Evolutionary conservation across 1,140 invertebrate species (phyloP), one percentile per base, ranked within the genome.

Genomic region (Drosophila kepulauana): DNA sequence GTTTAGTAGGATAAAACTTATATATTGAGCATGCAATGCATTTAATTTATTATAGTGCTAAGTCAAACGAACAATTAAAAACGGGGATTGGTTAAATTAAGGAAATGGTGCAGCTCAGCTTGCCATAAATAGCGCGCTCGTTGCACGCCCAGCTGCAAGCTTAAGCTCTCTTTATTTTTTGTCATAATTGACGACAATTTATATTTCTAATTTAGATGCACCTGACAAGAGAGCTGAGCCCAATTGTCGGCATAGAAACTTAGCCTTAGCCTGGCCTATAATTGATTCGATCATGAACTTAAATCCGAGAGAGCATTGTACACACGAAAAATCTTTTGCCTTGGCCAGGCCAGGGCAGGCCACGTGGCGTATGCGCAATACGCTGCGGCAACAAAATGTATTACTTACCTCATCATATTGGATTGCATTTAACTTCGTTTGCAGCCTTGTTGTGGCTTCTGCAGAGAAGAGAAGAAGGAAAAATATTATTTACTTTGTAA

Each of bases 231-330:
- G 13, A 49, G 43, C 51, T 64, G 7, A 54, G 52, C 25, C 38
- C 33, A 59, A 77, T 78, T 69, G 49, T 38, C 62, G 13, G 43
- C 30, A 43, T 75, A 65, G 30, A 54, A 38, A 25, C 33, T 51
- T 48, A 71, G 62, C 45, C 25, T 51, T 7, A 38, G 46, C n/a
- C 57, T 51, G 51, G 4, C 16, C 30, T 6, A 46, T 59, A 89
- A 88, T 88, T 89, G 85, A 89, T 81, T 84, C 77, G 84, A 76
- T 89, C 86, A 78, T 88, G 84, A 89, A 88, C 85, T 76, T 81
- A 81, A 78, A 59, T 73, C 67, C 49, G 20, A 25, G 20, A 45
- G 64, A 30, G 33, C 33, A 33, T 8, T 33, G 33, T 13, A 49
- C 25, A 52, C 8, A 25, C 28, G 33, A 15, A 38, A 46, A 58